phyloP scores from a whole-genome alignment of 2,113 vertebrate species.

The Anhinga anhinga region DNA sequence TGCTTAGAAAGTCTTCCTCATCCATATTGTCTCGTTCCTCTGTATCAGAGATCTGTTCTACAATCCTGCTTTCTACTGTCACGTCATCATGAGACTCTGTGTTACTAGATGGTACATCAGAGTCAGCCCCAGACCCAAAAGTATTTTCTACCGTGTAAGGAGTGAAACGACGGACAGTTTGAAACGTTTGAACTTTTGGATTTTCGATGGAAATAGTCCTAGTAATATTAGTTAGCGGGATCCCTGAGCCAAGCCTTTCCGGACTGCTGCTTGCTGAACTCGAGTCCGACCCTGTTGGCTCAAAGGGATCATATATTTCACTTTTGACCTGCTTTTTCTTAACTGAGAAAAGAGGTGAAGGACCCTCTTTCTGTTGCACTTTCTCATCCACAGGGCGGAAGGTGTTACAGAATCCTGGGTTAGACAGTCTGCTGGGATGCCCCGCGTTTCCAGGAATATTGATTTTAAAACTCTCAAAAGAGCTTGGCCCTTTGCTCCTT shows the following conservation, averaged over 20 bases:
- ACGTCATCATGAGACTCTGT: background rate
- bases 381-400: constrained; percentile 75
- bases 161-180: constrained; percentile 75
- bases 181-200: constrained; percentile 61
- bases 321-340: constrained; percentile 78
- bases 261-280: constrained; percentile 79
- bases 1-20: background rate
- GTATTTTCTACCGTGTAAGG: constrained; percentile 48
- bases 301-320: constrained; percentile 93
- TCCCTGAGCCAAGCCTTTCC: constrained; percentile 62
- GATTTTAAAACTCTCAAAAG: constrained; percentile 89
- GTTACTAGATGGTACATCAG: background rate
- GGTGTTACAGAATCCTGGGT: constrained; percentile 72
- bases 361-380: constrained; percentile 70
- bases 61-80: constrained; percentile 20
- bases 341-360: constrained; percentile 56
- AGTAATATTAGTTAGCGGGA: constrained; percentile 71
- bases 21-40: constrained; percentile 2
- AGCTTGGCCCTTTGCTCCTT: constrained; percentile 47
- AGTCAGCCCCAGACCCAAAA: constrained; percentile 43
- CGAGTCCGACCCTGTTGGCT: constrained; percentile 92
- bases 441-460: constrained; percentile 87
- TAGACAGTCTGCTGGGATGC: constrained; percentile 72
- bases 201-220: constrained; percentile 76
- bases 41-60: constrained; percentile 53